Evolutionary conservation across 2,797 vertebrate genomes (phyloP).

Genomic region (Erpetoichthys calabaricus): DNA sequence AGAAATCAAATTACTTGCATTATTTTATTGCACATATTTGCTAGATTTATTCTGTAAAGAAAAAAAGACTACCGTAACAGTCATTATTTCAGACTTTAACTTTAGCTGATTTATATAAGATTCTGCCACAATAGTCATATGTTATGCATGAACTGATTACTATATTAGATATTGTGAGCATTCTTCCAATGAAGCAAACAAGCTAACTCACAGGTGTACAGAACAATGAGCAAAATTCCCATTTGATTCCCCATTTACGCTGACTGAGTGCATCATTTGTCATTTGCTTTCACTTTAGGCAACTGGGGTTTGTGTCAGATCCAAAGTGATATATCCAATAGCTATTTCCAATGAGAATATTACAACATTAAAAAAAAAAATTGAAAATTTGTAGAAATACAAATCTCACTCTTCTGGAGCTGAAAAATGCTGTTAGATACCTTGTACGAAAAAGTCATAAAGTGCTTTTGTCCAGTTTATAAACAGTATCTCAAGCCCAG

Average conservation of each 20-base stretch:
- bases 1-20: too few species aligned
- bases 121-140: too few species aligned
- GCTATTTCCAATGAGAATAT: not conserved
- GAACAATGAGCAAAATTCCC: not conserved
- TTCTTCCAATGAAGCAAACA: not conserved
- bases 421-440: not conserved
- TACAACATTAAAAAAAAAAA: not conserved
- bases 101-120: too few species aligned
- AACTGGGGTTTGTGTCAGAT: not conserved
- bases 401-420: too few species aligned
- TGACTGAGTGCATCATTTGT: not conserved
- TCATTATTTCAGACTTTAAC: too few species aligned
- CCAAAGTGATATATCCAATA: not conserved
- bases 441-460: not conserved
- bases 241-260: not conserved
- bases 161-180: too few species aligned
- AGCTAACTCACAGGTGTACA: not conserved
- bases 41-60: too few species aligned
- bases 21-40: too few species aligned
- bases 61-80: too few species aligned
- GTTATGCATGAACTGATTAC: too few species aligned
- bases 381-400: too few species aligned
- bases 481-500: not conserved
- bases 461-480: not conserved
- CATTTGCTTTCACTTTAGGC: not conserved